Percentiles rank a stretch among this genome's conserved stretches.
Conservation (phyloP, 2,888 invertebrate species). For the Apomyelois bistriatella region DNA sequence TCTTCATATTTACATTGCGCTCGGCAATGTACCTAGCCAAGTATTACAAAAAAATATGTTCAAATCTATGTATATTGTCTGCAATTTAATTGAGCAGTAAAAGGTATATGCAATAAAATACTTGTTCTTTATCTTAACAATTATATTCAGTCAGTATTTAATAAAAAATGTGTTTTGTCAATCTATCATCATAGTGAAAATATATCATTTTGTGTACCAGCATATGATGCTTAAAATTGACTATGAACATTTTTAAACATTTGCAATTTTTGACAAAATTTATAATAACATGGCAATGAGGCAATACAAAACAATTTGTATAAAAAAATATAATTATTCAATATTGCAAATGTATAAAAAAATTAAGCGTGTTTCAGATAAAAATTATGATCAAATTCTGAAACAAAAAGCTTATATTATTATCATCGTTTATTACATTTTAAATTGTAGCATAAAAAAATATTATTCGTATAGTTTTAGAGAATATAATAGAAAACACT, state of each 20-base stretch:
- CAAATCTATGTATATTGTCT: background rate
- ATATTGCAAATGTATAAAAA: background rate
- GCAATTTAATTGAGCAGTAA: too few species aligned
- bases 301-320: background rate
- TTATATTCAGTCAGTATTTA: too few species aligned
- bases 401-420: slow-evolving; percentile 6
- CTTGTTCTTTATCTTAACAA: too few species aligned
- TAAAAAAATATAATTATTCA: background rate
- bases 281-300: background rate
- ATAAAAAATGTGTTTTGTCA: background rate
- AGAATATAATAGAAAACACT: background rate
- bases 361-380: slow-evolving; percentile 6
- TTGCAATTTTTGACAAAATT: background rate
- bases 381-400: slow-evolving; percentile 3
- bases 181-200: background rate
- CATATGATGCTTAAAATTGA: background rate
- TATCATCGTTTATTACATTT: background rate
- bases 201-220: background rate
- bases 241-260: background rate
- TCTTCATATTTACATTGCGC: background rate
- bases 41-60: too few species aligned
- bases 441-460: background rate
- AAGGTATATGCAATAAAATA: too few species aligned
- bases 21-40: background rate
- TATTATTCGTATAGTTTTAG: background rate